Conservation (phyloP, 2,113 vertebrate species). For the Burhinus bistriatus region DNA sequence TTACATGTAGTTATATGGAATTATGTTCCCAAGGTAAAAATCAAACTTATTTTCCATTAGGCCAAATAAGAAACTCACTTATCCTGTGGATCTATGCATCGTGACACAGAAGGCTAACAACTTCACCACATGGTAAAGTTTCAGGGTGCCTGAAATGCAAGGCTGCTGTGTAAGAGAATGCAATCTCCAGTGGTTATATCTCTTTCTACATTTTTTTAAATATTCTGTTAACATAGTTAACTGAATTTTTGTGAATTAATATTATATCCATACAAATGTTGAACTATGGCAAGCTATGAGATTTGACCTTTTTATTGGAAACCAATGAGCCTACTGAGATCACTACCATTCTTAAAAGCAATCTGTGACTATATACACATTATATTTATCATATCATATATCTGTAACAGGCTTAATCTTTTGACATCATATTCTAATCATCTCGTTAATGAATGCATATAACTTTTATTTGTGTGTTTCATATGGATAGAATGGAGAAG, state of each 20-base stretch:
- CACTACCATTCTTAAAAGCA: neutral
- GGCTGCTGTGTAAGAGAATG: fast-evolving
- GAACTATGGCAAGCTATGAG: neutral
- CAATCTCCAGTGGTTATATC: neutral
- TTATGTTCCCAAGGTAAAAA: neutral
- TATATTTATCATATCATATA: neutral
- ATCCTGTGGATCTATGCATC: neutral
- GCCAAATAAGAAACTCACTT: neutral
- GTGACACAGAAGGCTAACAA: neutral
- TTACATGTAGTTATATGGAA: neutral
- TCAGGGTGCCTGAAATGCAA: neutral
- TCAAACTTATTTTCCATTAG: neutral
- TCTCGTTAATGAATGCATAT: neutral
- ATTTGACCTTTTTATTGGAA: neutral
- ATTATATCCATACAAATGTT: neutral
- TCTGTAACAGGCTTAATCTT: neutral
- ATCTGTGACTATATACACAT: neutral
- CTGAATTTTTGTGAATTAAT: neutral
- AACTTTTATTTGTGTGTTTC: neutral
- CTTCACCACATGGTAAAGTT: neutral
- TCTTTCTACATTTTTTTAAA: neutral
- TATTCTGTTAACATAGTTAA: neutral
- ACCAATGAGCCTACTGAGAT: neutral
- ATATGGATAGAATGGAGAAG: neutral
- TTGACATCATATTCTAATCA: neutral